Evolutionary conservation across 1,140 invertebrate species (phyloP).

Genomic region (Harlomillsia oculata): DNA sequence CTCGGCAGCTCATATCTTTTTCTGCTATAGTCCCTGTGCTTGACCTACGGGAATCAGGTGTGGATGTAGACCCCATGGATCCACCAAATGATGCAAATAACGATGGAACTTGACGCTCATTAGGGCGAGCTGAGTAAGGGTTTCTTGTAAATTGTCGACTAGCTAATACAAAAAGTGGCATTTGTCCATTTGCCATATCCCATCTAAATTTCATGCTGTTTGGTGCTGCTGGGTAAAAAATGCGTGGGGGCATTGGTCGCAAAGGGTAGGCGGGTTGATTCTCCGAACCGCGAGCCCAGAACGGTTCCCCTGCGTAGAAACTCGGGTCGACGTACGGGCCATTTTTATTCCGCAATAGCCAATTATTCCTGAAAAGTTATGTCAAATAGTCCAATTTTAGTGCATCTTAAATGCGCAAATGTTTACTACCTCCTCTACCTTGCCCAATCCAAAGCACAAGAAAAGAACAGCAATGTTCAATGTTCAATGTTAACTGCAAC

Average conservation of each 20-base stretch:
- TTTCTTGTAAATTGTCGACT: constrained; percentile 33
- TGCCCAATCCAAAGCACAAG: too few species aligned
- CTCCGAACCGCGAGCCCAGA: constrained; percentile 24
- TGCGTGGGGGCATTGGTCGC: constrained; percentile 32
- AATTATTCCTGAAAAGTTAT: constrained; percentile 30
- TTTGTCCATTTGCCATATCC: constrained; percentile 23
- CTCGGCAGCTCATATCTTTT: too few species aligned
- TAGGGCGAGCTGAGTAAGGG: constrained; percentile 30
- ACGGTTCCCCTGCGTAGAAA: constrained; percentile 31
- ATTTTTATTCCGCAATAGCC: constrained; percentile 19
- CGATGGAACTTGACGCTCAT: constrained; percentile 12
- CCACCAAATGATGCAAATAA: background rate
- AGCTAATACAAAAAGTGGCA: constrained; percentile 31
- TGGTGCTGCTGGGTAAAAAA: constrained; percentile 31
- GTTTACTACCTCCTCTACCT: too few species aligned
- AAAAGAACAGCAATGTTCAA: too few species aligned
- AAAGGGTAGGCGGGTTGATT: constrained; percentile 18
- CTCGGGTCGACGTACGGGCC: constrained; percentile 32
- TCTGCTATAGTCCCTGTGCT: constrained; percentile 6
- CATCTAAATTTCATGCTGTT: constrained; percentile 25
- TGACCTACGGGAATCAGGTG: constrained; percentile 6
- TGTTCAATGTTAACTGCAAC: too few species aligned
- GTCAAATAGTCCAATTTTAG: constrained; percentile 7
- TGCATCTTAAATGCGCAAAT: too few species aligned
- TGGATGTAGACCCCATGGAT: background rate